Percentiles rank a stretch among this genome's conserved stretches.
These are phyloP conservation scores for Eucera pruinosa DNA, from an alignment of 2,888 invertebrate genomes.

Conservation along the genomic window DNA sequence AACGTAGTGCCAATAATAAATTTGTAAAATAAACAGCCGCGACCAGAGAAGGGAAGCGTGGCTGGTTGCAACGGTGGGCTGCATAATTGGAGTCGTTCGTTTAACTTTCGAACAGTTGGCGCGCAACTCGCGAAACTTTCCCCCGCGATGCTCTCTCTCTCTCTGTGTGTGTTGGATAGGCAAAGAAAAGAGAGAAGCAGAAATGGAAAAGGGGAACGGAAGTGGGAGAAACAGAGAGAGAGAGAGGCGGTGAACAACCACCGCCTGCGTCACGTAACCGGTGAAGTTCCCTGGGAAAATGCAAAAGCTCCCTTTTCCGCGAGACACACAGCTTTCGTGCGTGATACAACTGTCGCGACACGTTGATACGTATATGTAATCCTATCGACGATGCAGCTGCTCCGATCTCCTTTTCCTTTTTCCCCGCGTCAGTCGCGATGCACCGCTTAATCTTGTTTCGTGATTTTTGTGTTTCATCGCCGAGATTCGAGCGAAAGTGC, in stretches of 20 bases:
- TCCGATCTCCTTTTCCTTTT: conserved; percentile 27
- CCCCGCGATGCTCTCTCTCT: conserved; percentile 69
- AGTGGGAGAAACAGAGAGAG: conserved; percentile 18
- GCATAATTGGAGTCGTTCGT: conserved; percentile 80
- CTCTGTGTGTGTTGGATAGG: too few relatives aligned
- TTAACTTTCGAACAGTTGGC: conserved; percentile 77
- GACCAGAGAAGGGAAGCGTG: conserved; percentile 46
- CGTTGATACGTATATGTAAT: conserved; percentile 58
- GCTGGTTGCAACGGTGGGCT: conserved; percentile 71
- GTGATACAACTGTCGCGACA: conserved; percentile 16
- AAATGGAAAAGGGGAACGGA: conserved; percentile 31
- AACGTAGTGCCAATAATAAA: conserved; percentile 78
- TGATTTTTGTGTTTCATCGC: too few relatives aligned
- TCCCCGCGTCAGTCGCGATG: conserved; percentile 1
- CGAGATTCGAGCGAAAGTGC: background rate
- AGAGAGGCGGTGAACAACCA: conserved; percentile 14
- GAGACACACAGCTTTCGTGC: conserved; percentile 2
- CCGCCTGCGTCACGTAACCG: conserved; percentile 39
- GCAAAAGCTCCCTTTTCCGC: conserved; percentile 56
- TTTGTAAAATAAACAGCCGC: conserved; percentile 79
- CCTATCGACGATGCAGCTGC: conserved; percentile 53
- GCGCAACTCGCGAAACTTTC: conserved; percentile 73
- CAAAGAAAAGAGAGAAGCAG: conserved; percentile 49
- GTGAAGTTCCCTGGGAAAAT: conserved; percentile 49
- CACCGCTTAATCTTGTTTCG: too few relatives aligned